These are phyloP conservation scores for Caenorhabditis angaria DNA, from an alignment of 2,888 invertebrate genomes.

Conservation along the genomic window DNA sequence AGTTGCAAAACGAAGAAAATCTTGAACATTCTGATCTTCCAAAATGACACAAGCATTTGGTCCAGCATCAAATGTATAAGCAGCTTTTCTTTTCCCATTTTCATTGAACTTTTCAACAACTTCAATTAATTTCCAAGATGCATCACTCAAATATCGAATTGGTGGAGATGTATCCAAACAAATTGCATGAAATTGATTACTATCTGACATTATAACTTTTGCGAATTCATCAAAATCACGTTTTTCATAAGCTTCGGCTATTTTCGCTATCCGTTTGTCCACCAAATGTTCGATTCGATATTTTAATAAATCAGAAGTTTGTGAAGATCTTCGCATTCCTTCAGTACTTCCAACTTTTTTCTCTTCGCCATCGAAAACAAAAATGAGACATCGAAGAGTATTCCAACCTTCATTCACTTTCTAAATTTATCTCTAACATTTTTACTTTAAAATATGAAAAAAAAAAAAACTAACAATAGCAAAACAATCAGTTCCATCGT, in stretches of 20 bases:
- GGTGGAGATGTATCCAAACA: conserved; percentile 94
- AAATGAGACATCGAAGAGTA: conserved; percentile 85
- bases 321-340: conserved; percentile 85
- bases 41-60: conserved; percentile 59
- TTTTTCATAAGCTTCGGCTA: conserved; percentile 77
- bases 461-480: conserved; percentile 51
- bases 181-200: conserved; percentile 94
- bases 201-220: conserved; percentile 92
- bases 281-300: conserved; percentile 82
- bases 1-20: not conserved
- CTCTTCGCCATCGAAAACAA: conserved; percentile 79
- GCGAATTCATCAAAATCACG: conserved; percentile 86
- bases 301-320: conserved; percentile 85
- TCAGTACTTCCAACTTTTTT: conserved; percentile 76
- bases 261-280: conserved; percentile 78
- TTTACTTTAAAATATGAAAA: conserved; percentile 5
- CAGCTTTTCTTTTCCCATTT: conserved; percentile 76
- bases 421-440: not conserved
- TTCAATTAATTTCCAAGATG: conserved; percentile 83
- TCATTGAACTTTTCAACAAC: conserved; percentile 85
- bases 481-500: conserved; percentile 80
- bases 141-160: conserved; percentile 86
- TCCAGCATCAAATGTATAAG: conserved; percentile 94
- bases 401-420: conserved; percentile 79
- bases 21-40: conserved; percentile 1